Conservation (phyloP, 2,888 invertebrate genomes). For the Megastigmus dorsalis region DNA sequence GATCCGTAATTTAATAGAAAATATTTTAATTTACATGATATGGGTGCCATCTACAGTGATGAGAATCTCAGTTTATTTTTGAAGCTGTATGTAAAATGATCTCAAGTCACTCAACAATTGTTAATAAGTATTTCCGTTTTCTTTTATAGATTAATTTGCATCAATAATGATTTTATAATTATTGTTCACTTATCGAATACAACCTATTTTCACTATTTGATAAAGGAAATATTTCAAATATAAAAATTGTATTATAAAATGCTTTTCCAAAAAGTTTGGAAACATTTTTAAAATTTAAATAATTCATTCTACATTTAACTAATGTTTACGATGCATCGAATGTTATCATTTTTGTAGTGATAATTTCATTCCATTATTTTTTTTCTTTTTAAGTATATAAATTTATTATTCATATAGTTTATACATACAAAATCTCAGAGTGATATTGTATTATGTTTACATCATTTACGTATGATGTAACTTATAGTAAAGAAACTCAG, state of each 20-base stretch:
- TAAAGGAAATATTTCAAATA: slow-evolving; percentile 24
- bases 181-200: slow-evolving; percentile 9
- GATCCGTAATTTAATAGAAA: slow-evolving; percentile 25
- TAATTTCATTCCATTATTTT: slow-evolving; percentile 15
- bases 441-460: slow-evolving; percentile 1
- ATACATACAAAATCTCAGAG: neutral
- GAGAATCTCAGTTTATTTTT: slow-evolving; percentile 44
- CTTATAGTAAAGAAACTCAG: slow-evolving; percentile 35
- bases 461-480: slow-evolving; percentile 35
- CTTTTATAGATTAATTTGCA: slow-evolving; percentile 43
- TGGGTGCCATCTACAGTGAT: slow-evolving; percentile 10
- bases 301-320: neutral
- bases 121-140: slow-evolving; percentile 57
- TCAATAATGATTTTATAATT: neutral
- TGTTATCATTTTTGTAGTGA: neutral
- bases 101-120: slow-evolving; percentile 53
- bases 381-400: neutral
- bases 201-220: neutral
- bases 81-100: slow-evolving; percentile 42
- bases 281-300: slow-evolving; percentile 15
- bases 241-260: slow-evolving; percentile 30
- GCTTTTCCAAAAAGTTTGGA: slow-evolving; percentile 42
- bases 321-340: neutral
- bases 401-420: neutral
- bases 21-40: slow-evolving; percentile 24